These are phyloP conservation scores for Adelosebastes latens DNA, from an alignment of 2,797 vertebrate genomes.

Conservation along the genomic window DNA sequence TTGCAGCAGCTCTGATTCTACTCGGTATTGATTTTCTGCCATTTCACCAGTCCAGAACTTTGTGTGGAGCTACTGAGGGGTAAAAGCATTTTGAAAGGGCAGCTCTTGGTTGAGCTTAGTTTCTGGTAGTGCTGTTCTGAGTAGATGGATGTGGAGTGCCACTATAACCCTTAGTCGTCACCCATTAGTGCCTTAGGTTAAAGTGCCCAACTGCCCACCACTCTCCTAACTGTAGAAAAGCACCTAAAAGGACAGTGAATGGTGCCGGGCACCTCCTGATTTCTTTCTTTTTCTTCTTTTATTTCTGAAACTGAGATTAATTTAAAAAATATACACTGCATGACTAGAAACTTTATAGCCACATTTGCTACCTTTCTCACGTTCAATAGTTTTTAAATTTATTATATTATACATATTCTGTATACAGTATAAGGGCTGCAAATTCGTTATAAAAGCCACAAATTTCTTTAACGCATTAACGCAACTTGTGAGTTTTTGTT, in stretches of 20 bases:
- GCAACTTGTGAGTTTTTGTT: too few species aligned
- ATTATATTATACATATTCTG: not conserved
- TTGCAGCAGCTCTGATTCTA: conserved; percentile 18
- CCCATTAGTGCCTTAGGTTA: conserved; percentile 82
- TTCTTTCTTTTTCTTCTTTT: conserved; percentile 12
- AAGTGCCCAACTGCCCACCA: conserved; percentile 80
- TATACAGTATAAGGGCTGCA: not conserved
- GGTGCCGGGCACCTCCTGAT: not conserved
- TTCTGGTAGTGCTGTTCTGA: conserved; percentile 70
- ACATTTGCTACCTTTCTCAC: not conserved
- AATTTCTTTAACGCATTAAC: too few species aligned
- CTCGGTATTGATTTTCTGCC: conserved; percentile 67
- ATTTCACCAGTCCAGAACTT: conserved; percentile 58
- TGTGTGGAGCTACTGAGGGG: conserved; percentile 48
- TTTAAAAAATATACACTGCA: not conserved
- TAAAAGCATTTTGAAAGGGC: conserved; percentile 76
- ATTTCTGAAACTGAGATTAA: conserved; percentile 22
- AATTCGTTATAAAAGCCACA: too few species aligned
- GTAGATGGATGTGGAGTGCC: conserved; percentile 82
- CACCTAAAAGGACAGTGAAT: conserved; percentile 53
- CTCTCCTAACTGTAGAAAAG: conserved; percentile 64
- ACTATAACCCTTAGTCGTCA: conserved; percentile 74
- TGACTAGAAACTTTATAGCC: not conserved
- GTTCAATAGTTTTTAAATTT: not conserved
- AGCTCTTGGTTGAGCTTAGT: conserved; percentile 65